These are phyloP conservation scores for Takifugu rubripes DNA, from an alignment of 2,797 vertebrate species.

Conservation along the genomic window DNA sequence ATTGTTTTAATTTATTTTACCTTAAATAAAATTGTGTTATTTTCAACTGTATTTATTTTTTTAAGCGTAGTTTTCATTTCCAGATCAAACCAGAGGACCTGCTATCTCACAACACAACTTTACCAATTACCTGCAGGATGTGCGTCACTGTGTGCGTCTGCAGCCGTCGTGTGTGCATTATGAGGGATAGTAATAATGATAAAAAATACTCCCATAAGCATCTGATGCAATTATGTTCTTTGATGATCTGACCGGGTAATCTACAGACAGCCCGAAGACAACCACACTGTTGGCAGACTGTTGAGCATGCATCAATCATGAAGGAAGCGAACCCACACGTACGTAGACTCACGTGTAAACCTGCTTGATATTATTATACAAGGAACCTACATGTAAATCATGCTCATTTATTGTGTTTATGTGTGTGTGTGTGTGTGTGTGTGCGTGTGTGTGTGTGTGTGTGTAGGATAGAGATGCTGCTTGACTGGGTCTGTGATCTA, in stretches of 20 bases:
- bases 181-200: constrained; percentile 48
- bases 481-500: constrained; percentile 18
- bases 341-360: constrained; percentile 16
- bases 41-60: not conserved
- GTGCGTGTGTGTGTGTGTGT: too few species aligned
- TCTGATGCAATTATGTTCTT: constrained; percentile 65
- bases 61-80: constrained; percentile 14
- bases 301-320: constrained; percentile 51
- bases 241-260: constrained; percentile 73
- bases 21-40: too few species aligned
- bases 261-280: constrained; percentile 57
- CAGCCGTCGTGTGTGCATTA: constrained; percentile 33
- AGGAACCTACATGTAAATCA: too few species aligned
- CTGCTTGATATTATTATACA: constrained; percentile 12
- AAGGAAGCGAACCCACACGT: constrained; percentile 12
- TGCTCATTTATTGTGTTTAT: not conserved
- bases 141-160: constrained; percentile 45
- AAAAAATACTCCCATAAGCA: constrained; percentile 72
- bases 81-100: constrained; percentile 13
- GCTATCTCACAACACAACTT: constrained; percentile 28
- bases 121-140: constrained; percentile 37
- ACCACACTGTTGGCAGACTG: constrained; percentile 56
- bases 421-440: not conserved
- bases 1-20: too few species aligned
- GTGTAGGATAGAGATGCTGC: not conserved